A percentile compares a stretch with the other conserved stretches of the same genome.
phyloP scores from a whole-genome alignment of 2,888 invertebrate species.

The Ophion slaviceki region DNA sequence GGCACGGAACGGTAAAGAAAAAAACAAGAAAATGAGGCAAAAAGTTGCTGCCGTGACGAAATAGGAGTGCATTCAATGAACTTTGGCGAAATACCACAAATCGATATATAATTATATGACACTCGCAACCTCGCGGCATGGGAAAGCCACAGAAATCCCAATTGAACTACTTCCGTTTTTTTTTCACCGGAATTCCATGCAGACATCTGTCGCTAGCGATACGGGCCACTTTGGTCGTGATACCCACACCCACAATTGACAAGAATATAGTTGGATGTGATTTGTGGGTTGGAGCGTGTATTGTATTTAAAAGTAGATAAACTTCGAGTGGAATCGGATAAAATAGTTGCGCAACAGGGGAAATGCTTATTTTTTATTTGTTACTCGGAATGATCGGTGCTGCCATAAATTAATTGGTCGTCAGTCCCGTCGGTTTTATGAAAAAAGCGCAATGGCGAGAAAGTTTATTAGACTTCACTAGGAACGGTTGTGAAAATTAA shows the following conservation, averaged over 20 bases:
- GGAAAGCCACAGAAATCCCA: conserved; percentile 54
- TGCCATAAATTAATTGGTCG: neutral
- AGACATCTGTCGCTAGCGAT: conserved; percentile 42
- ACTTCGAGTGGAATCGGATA: neutral
- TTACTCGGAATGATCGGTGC: neutral
- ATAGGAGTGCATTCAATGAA: neutral
- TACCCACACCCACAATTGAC: conserved; percentile 13
- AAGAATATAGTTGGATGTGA: neutral
- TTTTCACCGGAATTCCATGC: conserved; percentile 1
- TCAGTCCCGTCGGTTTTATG: neutral
- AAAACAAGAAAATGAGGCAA: neutral
- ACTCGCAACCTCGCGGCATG: conserved; percentile 19
- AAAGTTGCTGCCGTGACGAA: neutral
- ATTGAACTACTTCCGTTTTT: conserved; percentile 27
- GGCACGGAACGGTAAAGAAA: neutral
- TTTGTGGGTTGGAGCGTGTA: neutral
- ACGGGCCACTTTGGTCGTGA: conserved; percentile 2
- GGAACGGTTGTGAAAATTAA: neutral
- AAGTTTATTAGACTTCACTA: neutral
- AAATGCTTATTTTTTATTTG: neutral
- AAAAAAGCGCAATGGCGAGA: neutral
- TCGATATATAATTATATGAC: conserved; percentile 41
- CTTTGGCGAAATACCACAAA: conserved; percentile 42
- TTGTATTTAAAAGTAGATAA: neutral
- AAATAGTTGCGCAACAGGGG: neutral